Evolutionary conservation across 2,113 vertebrate genomes (phyloP), one percentile per base, ranked within the genome.

Genomic region (Callionymus lyra): DNA sequence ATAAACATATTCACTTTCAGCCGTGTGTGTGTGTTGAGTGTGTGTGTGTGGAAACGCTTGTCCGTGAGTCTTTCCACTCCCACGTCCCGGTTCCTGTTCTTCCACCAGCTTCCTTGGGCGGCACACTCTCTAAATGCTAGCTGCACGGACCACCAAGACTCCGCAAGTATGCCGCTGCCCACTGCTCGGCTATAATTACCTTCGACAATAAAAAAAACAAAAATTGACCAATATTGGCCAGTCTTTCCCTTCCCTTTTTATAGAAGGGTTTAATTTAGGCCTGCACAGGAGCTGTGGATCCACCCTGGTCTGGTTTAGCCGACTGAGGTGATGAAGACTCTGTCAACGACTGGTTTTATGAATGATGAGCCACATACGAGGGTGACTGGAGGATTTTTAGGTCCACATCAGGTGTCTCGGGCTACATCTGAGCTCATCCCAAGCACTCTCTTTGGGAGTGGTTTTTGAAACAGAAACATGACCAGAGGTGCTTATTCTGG

Each of bases 131-230:
- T 68, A 68, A 54, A 65, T 78, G 74, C 43, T 66, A 51, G 54
- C 48, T 68, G 40, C 31, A 15, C 16, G 42, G 59, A 76, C 58
- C 74, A 59, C 68, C 66, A 55, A 15, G 27, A 38, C 59, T 71
- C 72, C 71, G 39, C 70, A 67, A 65, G 48, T 63, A 54, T 68
- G 65, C 63, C 0, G 1, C 66, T 61, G 34, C 58, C 61, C 59
- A 40, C 82, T 56, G 13, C 56, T 58, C 48, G 31, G 53, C 65
- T 76, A 44, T 71, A 75, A 83, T 82, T 83, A 76, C 57, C 65
- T 34, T 76, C 62, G 39, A 63, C 68, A 69, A 74, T 78, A 78
- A 74, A 79, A 76, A 59, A 59, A 50, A 42, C 36, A 11, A 39
- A 73, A 57, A 9, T 37, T 55, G 14, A 69, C 70, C 76, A 64